Base-by-base conservation (phyloP, 2,113 vertebrate genomes). In the Geothlypis trichas region DNA sequence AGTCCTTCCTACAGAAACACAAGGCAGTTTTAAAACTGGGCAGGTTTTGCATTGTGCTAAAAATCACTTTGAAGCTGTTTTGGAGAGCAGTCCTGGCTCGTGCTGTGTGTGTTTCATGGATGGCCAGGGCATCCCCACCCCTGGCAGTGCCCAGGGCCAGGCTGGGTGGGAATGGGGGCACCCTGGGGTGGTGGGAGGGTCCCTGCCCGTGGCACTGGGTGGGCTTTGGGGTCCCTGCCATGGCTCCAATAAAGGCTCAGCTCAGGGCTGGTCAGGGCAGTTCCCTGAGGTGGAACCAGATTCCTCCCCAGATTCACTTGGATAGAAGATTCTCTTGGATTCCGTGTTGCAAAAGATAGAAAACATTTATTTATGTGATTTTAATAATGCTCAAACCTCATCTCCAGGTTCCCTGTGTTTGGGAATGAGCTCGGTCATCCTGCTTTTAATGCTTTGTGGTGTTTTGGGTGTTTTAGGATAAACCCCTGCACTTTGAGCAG, bases 1-100 rank as follows among this genome's bases (percentile, higher is more conserved):
- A 18, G 21, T 3, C 39, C 19, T 3, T 54, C 10, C 2, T 6
- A 3, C 57, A 65, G 21, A 63, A 58, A 6, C 52, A 8, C 26
- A 33, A 26, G 55, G 15, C 20, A 5, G 0, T 10, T n/a, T 59
- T 7, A 11, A 14, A 33, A 16, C 35, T 12, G 5, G 3, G 2
- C n/a, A 1, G 12, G 10, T 51, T 21, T 19, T 1, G 3, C 7
- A 3, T 13, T 17, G 0, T 15, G 5, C 39, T 31, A 18, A 11
- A 37, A 76, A 33, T 0, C 0, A 0, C 21, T 51, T 26, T 9
- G 5, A 15, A 59, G 42, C 65, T 17, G 20, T 52, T 81, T 71
- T 52, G 41, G 31, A n/a, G 15, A 6, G 15, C 13, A 13, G 17
- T 42, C 14, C 49, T 65, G 30, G 54, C 11, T 7, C 5, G 3